Evolutionary conservation across 2,797 vertebrate genomes (phyloP), one percentile per base, ranked within the genome.

Genomic region (Salarias fasciatus): DNA sequence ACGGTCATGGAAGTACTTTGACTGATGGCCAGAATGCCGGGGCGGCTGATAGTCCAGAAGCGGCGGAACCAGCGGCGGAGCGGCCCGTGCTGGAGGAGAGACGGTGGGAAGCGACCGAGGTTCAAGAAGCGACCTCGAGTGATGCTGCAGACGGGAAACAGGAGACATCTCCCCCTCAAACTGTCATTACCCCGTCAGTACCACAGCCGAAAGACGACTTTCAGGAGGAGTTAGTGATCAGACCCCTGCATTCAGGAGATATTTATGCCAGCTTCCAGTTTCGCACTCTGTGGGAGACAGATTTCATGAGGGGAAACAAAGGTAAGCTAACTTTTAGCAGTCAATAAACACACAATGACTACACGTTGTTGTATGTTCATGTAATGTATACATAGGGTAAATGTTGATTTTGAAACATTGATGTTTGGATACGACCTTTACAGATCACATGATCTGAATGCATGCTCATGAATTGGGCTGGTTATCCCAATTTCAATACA

Each of bases 231-330:
- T 64, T 98, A 57, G 93, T 98, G 10, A 90, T 99, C 79, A 93
- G 92, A n/a, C 96, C 95, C 3, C 88, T 97, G 15, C 92, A 92
- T 7, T 94, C 93, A 0, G 97, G 96, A 14, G 95, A 97, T 57
- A 88, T 98, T 33, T 96, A 96, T 61, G 93, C 95, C 37, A 96
- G 94, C 36, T 98, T 99, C 86, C 97, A 98, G 89, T 98, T 99
- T 82, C 93, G 95, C 50, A 96, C 95, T 11, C 87, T 93, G 14
- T 96, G 96, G 95, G 94, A 98, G 49, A 93, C 92, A 0, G 95
- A 97, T 63, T 89, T 92, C 73, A 79, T 60, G 52, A 70, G 31
- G 55, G 91, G 84, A 48, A 91, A 92, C 52, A 94, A 91, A 89
- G 95, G 95, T 95, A 71, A 79, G 79, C 49, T 51, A 48, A 35